phyloP scores from a whole-genome alignment of 2,888 invertebrate genomes.

The Entomobrya proxima region DNA sequence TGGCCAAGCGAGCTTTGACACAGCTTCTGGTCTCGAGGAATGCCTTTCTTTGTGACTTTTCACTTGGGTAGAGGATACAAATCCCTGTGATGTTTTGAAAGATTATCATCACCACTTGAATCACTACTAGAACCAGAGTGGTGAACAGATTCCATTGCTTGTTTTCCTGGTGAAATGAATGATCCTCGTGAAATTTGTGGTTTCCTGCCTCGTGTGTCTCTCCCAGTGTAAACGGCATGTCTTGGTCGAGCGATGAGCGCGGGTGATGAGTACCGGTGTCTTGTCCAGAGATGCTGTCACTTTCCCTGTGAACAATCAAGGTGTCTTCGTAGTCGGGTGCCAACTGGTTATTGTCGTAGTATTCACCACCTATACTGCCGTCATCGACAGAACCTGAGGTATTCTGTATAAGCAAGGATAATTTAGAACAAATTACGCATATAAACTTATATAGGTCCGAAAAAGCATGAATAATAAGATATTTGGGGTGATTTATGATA shows the following conservation, averaged over 20 bases:
- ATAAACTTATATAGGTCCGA: not conserved
- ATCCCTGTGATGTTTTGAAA: constrained; percentile 61
- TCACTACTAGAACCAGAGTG: constrained; percentile 46
- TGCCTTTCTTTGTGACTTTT: constrained; percentile 85
- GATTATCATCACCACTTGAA: constrained; percentile 63
- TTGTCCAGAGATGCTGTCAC: not conserved
- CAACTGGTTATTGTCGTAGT: not conserved
- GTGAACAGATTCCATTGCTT: constrained; percentile 54
- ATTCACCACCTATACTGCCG: not conserved
- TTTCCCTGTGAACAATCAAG: not conserved
- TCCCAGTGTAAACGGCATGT: not conserved
- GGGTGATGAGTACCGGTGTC: not conserved
- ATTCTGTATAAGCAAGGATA: not conserved
- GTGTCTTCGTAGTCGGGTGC: not conserved
- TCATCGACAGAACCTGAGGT: not conserved
- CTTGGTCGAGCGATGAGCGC: not conserved
- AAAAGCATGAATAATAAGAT: no score
- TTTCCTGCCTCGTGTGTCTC: not conserved
- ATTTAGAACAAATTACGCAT: not conserved
- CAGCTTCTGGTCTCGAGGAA: constrained; percentile 96
- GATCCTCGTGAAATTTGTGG: not conserved
- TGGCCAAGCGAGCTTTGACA: constrained; percentile 92
- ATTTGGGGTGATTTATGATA: no score
- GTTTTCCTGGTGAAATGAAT: constrained; percentile 3
- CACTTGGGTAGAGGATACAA: constrained; percentile 59